Evolutionary conservation across 2,797 vertebrate species (phyloP), one percentile per base, ranked within the genome.

Genomic region (Tenualosa ilisha): DNA sequence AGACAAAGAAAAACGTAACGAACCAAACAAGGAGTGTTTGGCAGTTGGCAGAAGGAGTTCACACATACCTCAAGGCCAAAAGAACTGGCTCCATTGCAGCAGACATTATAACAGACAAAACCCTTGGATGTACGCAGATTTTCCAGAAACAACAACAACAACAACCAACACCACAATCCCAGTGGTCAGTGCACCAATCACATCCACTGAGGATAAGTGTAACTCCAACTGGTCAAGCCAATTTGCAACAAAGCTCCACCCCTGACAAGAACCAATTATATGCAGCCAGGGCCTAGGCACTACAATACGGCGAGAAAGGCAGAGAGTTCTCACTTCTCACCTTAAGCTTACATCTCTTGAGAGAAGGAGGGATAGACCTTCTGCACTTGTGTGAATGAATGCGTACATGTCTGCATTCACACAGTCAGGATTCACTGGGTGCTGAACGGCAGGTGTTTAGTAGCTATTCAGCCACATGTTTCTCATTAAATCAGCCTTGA

Each of bases 231-330:
- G 72, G 37, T 17, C 40, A 22, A 79, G 72, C 72, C 72, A 79
- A 79, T 79, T 79, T 20, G 72, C 72, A 8, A 46, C 40, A 20
- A 79, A 79, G 72, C 37, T 46, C 72, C 72, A 79, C 72, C 72
- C 72, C 5, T 40, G 3, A 22, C 15, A 4, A 43, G 37, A 79
- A 43, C 72, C 72, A 79, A 79, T 79, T 79, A 79, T 79, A 79
- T 79, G 72, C 40, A 79, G 15, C 40, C 72, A 20, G 1, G 40
- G 72, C 37, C 72, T 17, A 20, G 1, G 37, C 72, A 22, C 17
- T 46, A 9, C 37, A 79, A 17, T 6, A 75, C 6, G 15, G 37
- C 40, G 11, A 51, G 5, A 43, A 40, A 40, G 31, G 24, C 26
- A 79, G 6, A 43, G 6, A 0, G 13, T 24, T 63, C n/a, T 7